Evolutionary conservation across 2,888 invertebrate genomes (phyloP).

Genomic region (Tineola bisselliella): DNA sequence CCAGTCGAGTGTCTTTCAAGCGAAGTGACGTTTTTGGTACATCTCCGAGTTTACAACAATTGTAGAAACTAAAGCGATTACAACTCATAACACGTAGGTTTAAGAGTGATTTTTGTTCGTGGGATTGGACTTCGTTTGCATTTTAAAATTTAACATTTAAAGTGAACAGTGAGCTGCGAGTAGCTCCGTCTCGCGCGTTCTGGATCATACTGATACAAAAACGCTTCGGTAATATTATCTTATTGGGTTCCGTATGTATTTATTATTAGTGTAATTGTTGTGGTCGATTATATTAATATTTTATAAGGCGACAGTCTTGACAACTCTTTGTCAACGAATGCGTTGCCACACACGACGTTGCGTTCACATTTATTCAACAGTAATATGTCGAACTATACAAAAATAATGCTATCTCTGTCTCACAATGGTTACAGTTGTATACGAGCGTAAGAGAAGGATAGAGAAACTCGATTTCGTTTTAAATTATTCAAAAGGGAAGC

Average conservation of each 20-base stretch:
- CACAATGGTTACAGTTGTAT: too few species aligned
- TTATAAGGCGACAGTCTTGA: too few species aligned
- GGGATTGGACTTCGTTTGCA: neutral
- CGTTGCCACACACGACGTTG: too few species aligned
- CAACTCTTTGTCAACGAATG: too few species aligned
- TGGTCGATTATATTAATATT: too few species aligned
- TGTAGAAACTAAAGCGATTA: neutral
- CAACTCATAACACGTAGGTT: neutral
- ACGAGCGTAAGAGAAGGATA: too few species aligned
- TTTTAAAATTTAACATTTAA: constrained; percentile 2
- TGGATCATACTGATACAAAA: neutral
- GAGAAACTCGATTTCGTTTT: too few species aligned
- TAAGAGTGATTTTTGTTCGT: neutral
- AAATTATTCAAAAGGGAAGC: too few species aligned
- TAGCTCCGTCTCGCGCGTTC: neutral
- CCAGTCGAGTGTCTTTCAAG: neutral
- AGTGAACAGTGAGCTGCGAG: neutral
- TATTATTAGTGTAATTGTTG: too few species aligned
- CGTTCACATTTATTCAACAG: too few species aligned
- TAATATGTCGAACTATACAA: too few species aligned
- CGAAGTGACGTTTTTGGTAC: neutral
- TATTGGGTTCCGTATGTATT: neutral
- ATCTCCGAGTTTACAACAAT: neutral
- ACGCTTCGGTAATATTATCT: neutral
- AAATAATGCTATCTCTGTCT: too few species aligned